Conservation (phyloP, 2,797 vertebrate species). For the Spondyliosoma cantharus region DNA sequence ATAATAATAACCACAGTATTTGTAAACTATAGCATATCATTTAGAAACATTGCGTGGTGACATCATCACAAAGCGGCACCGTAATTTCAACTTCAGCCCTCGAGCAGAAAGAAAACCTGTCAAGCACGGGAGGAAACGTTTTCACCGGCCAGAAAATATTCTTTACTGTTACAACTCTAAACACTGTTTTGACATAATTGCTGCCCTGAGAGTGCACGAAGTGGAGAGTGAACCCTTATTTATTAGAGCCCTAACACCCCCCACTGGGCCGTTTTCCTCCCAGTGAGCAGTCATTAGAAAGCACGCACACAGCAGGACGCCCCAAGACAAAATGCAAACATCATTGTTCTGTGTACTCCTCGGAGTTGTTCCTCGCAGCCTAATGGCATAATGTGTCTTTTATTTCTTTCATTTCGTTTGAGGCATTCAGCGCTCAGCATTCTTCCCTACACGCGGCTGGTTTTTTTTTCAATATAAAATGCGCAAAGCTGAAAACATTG, state of each 20-base stretch:
- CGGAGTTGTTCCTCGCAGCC: conserved; percentile 40
- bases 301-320: conserved; percentile 63
- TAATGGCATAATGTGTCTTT: conserved; percentile 44
- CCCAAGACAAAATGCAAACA: conserved; percentile 67
- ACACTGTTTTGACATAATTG: conserved; percentile 77
- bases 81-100: conserved; percentile 64
- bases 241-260: conserved; percentile 66
- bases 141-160: conserved; percentile 57
- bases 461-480: conserved; percentile 26
- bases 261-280: conserved; percentile 53
- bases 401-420: conserved; percentile 28
- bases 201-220: conserved; percentile 62
- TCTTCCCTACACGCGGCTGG: neutral
- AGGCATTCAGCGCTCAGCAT: conserved; percentile 2
- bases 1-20: conserved; percentile 50
- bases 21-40: conserved; percentile 65
- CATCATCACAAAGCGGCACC: conserved; percentile 61
- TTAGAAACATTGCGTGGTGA: conserved; percentile 48
- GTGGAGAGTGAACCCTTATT: conserved; percentile 64
- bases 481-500: conserved; percentile 41
- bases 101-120: conserved; percentile 52
- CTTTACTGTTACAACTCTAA: conserved; percentile 58
- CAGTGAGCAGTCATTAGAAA: conserved; percentile 67
- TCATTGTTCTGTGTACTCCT: conserved; percentile 50
- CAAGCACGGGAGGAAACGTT: conserved; percentile 38